These are phyloP conservation scores for Coptodon rendalli DNA, from an alignment of 2,113 vertebrate species.

Conservation along the genomic window DNA sequence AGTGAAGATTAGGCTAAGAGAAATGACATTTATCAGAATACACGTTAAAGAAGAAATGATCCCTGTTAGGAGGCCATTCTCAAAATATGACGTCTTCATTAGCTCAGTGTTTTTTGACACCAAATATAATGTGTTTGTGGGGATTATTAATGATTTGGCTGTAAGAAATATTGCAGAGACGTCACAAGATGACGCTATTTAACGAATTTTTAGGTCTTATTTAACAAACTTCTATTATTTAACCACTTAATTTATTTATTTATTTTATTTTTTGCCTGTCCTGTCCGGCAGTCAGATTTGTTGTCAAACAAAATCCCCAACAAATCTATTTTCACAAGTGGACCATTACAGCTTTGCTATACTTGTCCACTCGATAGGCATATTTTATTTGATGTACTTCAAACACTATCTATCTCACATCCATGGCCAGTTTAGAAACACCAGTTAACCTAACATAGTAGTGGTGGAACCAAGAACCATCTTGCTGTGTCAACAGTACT, in stretches of 20 bases:
- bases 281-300: neutral
- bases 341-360: neutral
- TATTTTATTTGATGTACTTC: neutral
- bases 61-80: neutral
- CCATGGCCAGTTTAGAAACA: neutral
- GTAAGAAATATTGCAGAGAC: neutral
- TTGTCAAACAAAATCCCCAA: neutral
- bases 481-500: neutral
- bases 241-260: neutral
- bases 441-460: neutral
- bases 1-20: neutral
- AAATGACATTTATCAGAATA: neutral
- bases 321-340: neutral
- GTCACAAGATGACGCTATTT: neutral
- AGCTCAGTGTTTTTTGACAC: neutral
- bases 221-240: neutral
- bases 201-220: neutral
- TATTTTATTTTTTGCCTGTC: neutral
- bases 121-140: neutral
- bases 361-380: neutral
- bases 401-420: neutral
- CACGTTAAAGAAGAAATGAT: neutral
- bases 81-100: neutral
- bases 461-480: rapidly evolving
- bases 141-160: neutral